These are phyloP conservation scores for Hypercompe scribonia DNA, from an alignment of 2,888 invertebrate species.

Conservation along the genomic window DNA sequence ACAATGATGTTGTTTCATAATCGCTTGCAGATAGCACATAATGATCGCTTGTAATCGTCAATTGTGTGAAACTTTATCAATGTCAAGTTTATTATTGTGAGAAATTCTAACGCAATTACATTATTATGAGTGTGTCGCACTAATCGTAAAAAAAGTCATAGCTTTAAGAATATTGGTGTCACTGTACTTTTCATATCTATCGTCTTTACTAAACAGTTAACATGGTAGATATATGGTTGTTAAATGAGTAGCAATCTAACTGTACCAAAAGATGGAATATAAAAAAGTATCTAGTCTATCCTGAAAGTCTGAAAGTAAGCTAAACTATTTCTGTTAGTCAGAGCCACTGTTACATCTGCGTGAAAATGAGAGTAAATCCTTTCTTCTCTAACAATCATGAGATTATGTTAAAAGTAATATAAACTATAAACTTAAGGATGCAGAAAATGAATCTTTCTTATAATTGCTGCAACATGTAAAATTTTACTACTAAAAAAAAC, in stretches of 20 bases:
- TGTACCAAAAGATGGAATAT: neutral
- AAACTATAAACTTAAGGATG: no score
- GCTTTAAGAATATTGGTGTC: neutral
- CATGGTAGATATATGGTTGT: neutral
- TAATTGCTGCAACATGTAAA: no score
- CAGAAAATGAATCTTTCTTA: no score
- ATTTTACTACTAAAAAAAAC: no score
- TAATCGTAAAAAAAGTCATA: neutral
- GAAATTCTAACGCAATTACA: neutral
- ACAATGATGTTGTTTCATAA: conserved; percentile 39
- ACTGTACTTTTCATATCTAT: neutral
- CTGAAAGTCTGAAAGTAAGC: neutral
- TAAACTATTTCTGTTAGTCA: neutral
- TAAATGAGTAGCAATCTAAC: neutral
- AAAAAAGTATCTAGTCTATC: neutral
- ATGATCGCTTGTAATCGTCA: conserved; percentile 30
- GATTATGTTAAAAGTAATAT: no score
- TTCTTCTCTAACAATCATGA: no score
- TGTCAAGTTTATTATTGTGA: conserved; percentile 11
- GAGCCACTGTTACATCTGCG: neutral
- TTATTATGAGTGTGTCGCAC: neutral
- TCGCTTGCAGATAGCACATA: conserved; percentile 38
- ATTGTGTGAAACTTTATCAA: conserved; percentile 26
- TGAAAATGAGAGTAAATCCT: neutral
- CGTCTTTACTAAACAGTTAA: neutral